A percentile compares a stretch with the other conserved stretches of the same genome.
phyloP scores from a whole-genome alignment of 2,888 invertebrate species.

The Drosophila mulleri region DNA sequence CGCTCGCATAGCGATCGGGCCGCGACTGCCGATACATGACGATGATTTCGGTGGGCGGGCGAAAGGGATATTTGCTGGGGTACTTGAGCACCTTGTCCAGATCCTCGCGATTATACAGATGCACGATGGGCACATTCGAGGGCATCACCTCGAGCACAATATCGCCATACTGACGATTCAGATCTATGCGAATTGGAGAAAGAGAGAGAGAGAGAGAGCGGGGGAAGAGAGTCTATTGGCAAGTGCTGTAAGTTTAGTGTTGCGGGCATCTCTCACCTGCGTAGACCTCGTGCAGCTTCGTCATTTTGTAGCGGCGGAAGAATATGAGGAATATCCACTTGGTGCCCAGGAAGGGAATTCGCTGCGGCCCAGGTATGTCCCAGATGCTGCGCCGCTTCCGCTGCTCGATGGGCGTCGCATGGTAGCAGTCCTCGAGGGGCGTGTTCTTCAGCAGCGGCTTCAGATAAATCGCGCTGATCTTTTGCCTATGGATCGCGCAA shows the following conservation, averaged over 20 bases:
- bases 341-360: constrained; percentile 91
- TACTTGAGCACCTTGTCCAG: constrained; percentile 91
- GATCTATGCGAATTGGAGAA: constrained; percentile 85
- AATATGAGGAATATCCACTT: constrained; percentile 90
- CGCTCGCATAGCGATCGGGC: constrained; percentile 92
- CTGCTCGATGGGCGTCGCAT: constrained; percentile 69
- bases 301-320: constrained; percentile 88
- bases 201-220: background rate
- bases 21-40: constrained; percentile 90
- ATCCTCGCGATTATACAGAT: constrained; percentile 89
- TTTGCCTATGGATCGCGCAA: constrained; percentile 80
- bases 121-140: constrained; percentile 90
- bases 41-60: constrained; percentile 93
- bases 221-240: constrained; percentile 14
- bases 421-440: constrained; percentile 71
- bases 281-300: constrained; percentile 92
- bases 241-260: background rate
- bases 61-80: constrained; percentile 90
- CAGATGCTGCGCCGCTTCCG: constrained; percentile 70
- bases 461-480: constrained; percentile 72
- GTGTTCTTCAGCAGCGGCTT: constrained; percentile 72
- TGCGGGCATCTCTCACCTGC: constrained; percentile 86
- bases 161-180: constrained; percentile 90
- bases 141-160: constrained; percentile 92
- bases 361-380: constrained; percentile 90